Conservation (phyloP, 2,797 vertebrate genomes). For the Thripadectes ignobilis region DNA sequence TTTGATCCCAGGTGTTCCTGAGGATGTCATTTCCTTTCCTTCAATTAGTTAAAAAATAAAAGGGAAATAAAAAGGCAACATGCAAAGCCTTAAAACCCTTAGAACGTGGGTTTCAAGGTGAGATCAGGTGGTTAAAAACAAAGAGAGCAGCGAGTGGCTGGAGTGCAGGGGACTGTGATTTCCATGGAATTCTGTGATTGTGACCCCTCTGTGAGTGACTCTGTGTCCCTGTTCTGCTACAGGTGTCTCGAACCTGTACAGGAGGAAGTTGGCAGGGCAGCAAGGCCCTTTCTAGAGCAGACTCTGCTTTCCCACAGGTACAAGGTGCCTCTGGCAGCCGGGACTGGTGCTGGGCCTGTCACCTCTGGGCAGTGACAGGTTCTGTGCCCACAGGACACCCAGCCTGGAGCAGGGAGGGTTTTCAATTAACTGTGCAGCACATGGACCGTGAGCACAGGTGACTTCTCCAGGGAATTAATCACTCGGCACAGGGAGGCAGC, state of each 20-base stretch:
- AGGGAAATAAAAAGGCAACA: neutral
- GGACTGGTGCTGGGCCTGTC: accelerated
- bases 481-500: neutral
- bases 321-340: neutral
- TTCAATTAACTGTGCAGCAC: neutral
- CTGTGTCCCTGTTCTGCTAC: neutral
- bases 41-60: too few species aligned
- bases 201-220: accelerated
- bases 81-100: neutral
- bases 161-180: neutral
- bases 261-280: neutral
- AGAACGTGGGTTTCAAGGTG: neutral
- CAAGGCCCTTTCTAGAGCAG: neutral
- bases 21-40: neutral
- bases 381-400: neutral
- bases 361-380: neutral
- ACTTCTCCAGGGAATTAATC: neutral
- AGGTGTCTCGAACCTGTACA: neutral
- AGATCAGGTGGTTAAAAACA: neutral
- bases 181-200: neutral
- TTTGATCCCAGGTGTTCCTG: neutral
- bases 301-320: neutral
- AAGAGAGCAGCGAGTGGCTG: accelerated
- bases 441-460: neutral
- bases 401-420: neutral